These are phyloP conservation scores for Pica pica DNA, from an alignment of 2,113 vertebrate genomes.

Conservation along the genomic window DNA sequence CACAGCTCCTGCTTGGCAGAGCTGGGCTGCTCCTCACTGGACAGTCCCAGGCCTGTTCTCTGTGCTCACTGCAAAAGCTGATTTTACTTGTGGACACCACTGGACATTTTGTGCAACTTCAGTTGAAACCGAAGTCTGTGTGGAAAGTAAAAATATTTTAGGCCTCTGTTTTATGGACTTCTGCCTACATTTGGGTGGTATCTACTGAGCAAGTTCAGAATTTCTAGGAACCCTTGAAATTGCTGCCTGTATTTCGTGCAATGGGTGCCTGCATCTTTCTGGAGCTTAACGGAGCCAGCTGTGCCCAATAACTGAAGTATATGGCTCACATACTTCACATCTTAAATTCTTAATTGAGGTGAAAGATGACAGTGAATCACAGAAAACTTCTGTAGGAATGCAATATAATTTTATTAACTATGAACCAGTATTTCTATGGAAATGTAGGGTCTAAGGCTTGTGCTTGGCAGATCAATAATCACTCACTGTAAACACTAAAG, in stretches of 20 bases:
- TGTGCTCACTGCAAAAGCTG: neutral
- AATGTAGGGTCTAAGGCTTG: neutral
- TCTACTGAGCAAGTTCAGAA: neutral
- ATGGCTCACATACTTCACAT: neutral
- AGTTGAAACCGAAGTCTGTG: neutral
- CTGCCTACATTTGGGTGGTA: neutral
- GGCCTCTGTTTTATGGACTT: neutral
- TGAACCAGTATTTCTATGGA: neutral
- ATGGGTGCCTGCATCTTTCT: neutral
- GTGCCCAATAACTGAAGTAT: neutral
- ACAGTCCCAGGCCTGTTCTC: neutral
- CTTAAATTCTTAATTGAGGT: neutral
- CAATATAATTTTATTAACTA: neutral
- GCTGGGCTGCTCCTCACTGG: neutral
- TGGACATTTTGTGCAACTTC: neutral
- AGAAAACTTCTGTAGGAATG: neutral
- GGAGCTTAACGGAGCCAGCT: neutral
- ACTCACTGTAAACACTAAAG: neutral
- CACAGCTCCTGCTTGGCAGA: neutral
- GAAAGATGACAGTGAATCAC: neutral
- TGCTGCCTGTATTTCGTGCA: neutral
- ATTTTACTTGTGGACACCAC: neutral
- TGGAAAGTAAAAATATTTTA: neutral
- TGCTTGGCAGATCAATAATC: neutral
- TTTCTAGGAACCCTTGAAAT: neutral